Percentiles rank a stretch among this genome's conserved stretches.
phyloP scores from a whole-genome alignment of 2,888 invertebrate species.

The Stenolophus ochropezus region DNA sequence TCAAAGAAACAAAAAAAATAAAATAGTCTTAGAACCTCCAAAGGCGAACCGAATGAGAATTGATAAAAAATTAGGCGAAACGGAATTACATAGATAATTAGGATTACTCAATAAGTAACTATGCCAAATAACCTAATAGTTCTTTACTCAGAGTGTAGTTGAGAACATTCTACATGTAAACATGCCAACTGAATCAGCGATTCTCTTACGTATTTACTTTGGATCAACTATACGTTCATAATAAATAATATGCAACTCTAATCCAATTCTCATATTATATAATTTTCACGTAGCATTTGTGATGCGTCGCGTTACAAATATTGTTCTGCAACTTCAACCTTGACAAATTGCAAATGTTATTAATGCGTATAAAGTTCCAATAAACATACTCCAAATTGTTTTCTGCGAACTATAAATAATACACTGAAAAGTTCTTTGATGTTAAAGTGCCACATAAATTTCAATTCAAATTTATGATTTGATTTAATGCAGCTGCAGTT shows the following conservation, averaged over 20 bases:
- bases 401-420: conserved; percentile 20
- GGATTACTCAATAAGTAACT: too few species aligned
- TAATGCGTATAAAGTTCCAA: conserved; percentile 1
- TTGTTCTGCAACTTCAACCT: not conserved
- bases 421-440: not conserved
- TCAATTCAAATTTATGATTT: conserved; percentile 23
- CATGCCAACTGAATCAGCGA: too few species aligned
- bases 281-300: not conserved
- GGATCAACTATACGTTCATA: too few species aligned
- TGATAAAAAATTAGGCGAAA: too few species aligned
- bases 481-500: conserved; percentile 15
- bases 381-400: not conserved
- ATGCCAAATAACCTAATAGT: too few species aligned
- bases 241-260: not conserved
- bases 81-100: too few species aligned
- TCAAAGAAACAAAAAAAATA: too few species aligned
- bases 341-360: conserved; percentile 18
- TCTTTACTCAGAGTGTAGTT: too few species aligned
- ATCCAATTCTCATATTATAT: too few species aligned
- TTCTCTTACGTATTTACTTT: too few species aligned
- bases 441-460: not conserved
- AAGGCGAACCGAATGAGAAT: too few species aligned
- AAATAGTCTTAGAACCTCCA: too few species aligned
- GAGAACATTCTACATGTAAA: not conserved
- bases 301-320: not conserved